Conservation (phyloP, 2,888 invertebrate genomes). For the Heliconius ismenius region DNA sequence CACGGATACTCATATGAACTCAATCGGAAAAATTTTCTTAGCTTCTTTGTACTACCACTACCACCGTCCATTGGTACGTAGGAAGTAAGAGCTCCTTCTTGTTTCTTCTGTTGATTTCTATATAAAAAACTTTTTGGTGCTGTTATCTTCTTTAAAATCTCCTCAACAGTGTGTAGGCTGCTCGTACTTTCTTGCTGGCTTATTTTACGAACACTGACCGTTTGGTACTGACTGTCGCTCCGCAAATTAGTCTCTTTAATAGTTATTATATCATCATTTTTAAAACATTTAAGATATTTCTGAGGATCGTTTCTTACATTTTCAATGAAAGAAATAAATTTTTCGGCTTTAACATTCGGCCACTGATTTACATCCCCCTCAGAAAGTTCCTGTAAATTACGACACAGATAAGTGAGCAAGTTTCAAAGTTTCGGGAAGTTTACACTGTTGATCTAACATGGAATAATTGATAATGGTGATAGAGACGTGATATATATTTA, state of each 20-base stretch:
- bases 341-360: conserved; percentile 68
- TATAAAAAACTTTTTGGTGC: conserved; percentile 77
- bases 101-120: conserved; percentile 61
- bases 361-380: conserved; percentile 72
- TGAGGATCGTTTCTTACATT: conserved; percentile 62
- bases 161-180: conserved; percentile 63
- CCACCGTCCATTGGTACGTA: conserved; percentile 74
- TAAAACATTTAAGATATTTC: conserved; percentile 55
- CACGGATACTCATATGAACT: conserved; percentile 73
- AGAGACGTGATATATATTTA: conserved; percentile 28
- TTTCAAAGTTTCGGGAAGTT: conserved; percentile 44
- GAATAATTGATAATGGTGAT: conserved; percentile 43
- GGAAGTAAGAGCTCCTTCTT: conserved; percentile 59
- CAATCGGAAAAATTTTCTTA: conserved; percentile 63
- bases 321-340: conserved; percentile 64
- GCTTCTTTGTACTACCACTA: conserved; percentile 56
- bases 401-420: conserved; percentile 46
- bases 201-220: conserved; percentile 57
- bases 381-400: conserved; percentile 65
- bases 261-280: conserved; percentile 43
- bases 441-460: conserved; percentile 42
- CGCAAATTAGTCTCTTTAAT: conserved; percentile 48
- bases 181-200: conserved; percentile 49
- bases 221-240: conserved; percentile 66
- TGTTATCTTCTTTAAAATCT: conserved; percentile 66